Evolutionary conservation across 1,140 invertebrate species (phyloP), one percentile per base, ranked within the genome.

Genomic region (Drosophila chauvacae): DNA sequence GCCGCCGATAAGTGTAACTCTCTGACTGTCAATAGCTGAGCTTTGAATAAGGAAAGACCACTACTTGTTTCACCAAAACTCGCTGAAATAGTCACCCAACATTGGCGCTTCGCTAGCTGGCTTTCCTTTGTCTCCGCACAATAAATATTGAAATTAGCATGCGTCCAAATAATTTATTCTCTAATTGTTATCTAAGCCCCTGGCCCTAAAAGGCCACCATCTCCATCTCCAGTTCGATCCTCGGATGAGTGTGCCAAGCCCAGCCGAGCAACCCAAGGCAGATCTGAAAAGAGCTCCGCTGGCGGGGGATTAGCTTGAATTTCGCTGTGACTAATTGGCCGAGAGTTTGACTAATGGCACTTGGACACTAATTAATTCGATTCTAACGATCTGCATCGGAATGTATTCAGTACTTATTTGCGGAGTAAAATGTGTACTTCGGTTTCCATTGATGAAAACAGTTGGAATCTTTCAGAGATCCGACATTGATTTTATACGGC

Each of bases 21-120:
- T 88, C 81, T 69, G 79, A 53, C 60, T 77, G 83, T 83, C 83
- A 86, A 86, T 86, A 87, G 65, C 70, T 79, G 58, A 77, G 79
- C 72, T 82, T 87, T 88, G 50, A 76, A 85, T 81, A 90, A 90
- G 85, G 85, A 85, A 90, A 90, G 81, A 81, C 85, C 81, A 90
- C 86, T 90, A 90, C 78, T 90, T 90, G 85, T 90, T 85, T 90
- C 71, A 80, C 85, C 81, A 90, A 90, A 90, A 77, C 39, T 56
- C 55, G 72, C 41, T 57, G 57, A 80, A 87, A 88, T 77, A 87
- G 73, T 90, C 84, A 84, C 59, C 65, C 80, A 86, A 76, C 55
- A 60, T 62, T 18, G 66, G 45, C 45, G 66, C 51, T 71, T 55
- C 53, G 39, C 65, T 48, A 42, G 75, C 78, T 62, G 74, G 39